Percentiles rank a stretch among this genome's conserved stretches.
These are phyloP conservation scores for Callospermophilus lateralis DNA, from an alignment of 2,113 vertebrate species.

Conservation along the genomic window DNA sequence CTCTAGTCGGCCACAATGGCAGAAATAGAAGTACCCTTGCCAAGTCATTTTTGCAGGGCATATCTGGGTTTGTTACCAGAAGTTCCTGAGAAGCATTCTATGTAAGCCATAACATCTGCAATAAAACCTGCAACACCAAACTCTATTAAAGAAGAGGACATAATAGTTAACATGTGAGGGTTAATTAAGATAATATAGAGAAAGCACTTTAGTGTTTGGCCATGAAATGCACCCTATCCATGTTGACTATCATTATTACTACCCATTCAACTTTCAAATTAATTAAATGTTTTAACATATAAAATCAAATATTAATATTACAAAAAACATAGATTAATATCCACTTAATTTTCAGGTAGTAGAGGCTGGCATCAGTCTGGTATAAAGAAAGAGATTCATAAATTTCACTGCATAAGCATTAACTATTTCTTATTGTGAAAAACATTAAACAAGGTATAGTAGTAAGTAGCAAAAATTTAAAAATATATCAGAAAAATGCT, in stretches of 20 bases:
- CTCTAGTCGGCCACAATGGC: not conserved
- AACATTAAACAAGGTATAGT: not conserved
- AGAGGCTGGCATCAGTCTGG: not conserved
- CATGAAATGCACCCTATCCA: not conserved
- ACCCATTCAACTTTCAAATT: not conserved
- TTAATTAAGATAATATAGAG: not conserved
- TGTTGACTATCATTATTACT: not conserved
- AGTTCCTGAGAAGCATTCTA: not conserved
- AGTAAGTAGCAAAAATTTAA: not conserved
- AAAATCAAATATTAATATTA: not conserved
- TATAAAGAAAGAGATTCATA: not conserved
- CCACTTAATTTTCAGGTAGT: not conserved
- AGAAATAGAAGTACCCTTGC: not conserved
- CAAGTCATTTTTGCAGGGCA: not conserved
- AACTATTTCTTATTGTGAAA: not conserved
- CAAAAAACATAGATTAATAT: not conserved
- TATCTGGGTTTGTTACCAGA: not conserved
- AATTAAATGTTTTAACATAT: not conserved
- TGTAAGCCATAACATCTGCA: not conserved
- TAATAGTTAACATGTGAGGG: not conserved
- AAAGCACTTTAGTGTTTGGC: not conserved
- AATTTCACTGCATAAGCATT: not conserved
- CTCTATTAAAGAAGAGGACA: not conserved
- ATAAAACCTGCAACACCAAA: not conserved
- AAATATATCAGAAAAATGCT: not conserved